These are phyloP conservation scores for Himalopsyche tibetana DNA, from an alignment of 2,888 invertebrate species.

Conservation along the genomic window DNA sequence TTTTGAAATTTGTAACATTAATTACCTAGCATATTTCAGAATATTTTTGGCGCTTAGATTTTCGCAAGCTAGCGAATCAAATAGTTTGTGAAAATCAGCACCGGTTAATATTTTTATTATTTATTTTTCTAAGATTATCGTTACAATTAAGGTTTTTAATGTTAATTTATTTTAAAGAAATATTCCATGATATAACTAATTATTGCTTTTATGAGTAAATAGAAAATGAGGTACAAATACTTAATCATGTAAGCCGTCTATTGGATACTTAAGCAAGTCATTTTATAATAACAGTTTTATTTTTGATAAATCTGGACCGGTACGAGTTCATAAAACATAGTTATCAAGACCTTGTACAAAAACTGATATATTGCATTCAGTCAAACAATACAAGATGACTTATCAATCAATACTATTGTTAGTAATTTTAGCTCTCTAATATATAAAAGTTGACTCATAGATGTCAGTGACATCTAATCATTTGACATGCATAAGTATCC, in stretches of 20 bases:
- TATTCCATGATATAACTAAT: slow-evolving; percentile 28
- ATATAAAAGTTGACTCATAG: no score
- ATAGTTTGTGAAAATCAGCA: slow-evolving; percentile 10
- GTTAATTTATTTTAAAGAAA: slow-evolving; percentile 34
- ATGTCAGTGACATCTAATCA: no score
- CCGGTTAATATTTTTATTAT: neutral
- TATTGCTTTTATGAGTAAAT: slow-evolving; percentile 28
- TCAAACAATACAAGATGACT: no score
- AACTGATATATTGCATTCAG: no score
- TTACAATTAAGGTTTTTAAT: neutral
- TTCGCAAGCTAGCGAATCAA: slow-evolving; percentile 1
- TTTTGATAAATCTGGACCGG: no score
- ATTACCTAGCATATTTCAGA: neutral
- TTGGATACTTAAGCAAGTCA: no score
- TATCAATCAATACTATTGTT: no score
- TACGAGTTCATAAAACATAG: no score
- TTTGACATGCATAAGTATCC: neutral
- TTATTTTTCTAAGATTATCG: slow-evolving; percentile 3
- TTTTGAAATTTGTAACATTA: no score
- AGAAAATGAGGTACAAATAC: neutral
- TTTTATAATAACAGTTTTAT: no score
- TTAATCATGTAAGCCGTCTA: neutral
- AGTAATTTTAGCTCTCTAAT: no score
- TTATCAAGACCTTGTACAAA: no score
- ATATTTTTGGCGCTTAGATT: neutral